These are phyloP conservation scores for Temnothorax nylanderi DNA, from an alignment of 1,140 invertebrate genomes.

Conservation along the genomic window DNA sequence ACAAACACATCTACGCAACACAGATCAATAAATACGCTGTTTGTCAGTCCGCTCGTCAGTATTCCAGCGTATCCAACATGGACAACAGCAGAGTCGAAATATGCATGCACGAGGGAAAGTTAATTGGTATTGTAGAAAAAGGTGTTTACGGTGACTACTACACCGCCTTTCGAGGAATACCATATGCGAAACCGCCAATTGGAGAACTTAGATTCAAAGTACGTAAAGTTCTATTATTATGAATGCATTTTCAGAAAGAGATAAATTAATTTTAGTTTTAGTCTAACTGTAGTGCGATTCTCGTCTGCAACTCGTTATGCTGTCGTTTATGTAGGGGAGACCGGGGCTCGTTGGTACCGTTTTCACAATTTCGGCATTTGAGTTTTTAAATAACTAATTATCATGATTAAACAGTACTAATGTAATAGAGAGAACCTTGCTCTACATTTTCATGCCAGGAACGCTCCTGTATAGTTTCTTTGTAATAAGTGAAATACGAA, in stretches of 20 bases:
- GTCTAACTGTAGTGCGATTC: not conserved
- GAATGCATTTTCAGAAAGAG: not conserved
- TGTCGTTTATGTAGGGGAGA: too few relatives aligned
- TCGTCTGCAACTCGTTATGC: too few relatives aligned
- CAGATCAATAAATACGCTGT: not conserved
- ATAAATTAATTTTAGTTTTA: not conserved
- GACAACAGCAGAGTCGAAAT: not conserved
- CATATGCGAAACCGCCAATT: constrained; percentile 76
- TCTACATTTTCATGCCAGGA: too few relatives aligned
- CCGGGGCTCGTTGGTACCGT: too few relatives aligned
- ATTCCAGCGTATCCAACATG: not conserved
- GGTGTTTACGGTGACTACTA: constrained; percentile 57
- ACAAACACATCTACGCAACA: too few relatives aligned
- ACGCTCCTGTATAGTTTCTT: too few relatives aligned
- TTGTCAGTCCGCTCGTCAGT: not conserved
- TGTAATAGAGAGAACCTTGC: too few relatives aligned
- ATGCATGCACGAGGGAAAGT: constrained; percentile 55
- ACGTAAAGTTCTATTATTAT: not conserved
- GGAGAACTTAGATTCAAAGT: constrained; percentile 75
- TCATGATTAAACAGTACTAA: too few relatives aligned
- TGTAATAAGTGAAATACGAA: too few relatives aligned
- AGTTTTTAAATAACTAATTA: too few relatives aligned
- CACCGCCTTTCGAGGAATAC: constrained; percentile 72
- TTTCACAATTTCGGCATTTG: too few relatives aligned
- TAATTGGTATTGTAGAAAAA: constrained; percentile 61